phyloP scores from a whole-genome alignment of 2,888 invertebrate genomes.

The Aleiodes testaceus region DNA sequence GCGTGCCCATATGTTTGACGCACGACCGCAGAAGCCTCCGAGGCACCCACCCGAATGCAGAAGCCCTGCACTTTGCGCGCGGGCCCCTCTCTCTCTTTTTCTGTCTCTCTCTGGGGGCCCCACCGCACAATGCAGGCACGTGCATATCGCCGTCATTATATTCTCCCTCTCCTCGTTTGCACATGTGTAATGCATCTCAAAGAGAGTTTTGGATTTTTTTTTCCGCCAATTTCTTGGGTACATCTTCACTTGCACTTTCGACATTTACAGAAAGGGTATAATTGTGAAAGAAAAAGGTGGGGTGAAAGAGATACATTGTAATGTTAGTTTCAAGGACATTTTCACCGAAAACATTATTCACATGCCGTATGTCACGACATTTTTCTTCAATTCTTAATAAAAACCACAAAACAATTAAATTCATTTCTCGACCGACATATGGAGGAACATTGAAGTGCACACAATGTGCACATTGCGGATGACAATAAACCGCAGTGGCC shows the following conservation, averaged over 20 bases:
- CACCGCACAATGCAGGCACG: constrained; percentile 56
- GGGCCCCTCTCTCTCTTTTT: constrained; percentile 32
- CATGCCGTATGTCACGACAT: constrained; percentile 5
- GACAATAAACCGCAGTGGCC: constrained; percentile 7
- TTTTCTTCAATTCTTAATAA: constrained; percentile 4
- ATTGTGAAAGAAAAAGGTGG: neutral
- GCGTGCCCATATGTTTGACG: constrained; percentile 53
- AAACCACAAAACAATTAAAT: constrained; percentile 10
- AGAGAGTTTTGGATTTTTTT: neutral
- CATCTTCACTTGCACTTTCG: neutral
- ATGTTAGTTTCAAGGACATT: constrained; percentile 4
- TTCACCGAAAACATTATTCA: neutral
- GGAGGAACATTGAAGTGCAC: neutral
- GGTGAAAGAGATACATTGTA: too few species aligned
- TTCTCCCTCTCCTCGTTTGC: constrained; percentile 42
- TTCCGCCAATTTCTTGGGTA: neutral
- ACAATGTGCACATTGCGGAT: neutral
- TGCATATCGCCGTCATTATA: constrained; percentile 51
- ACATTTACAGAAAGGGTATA: too few species aligned
- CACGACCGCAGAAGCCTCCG: constrained; percentile 51
- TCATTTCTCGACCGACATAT: constrained; percentile 11
- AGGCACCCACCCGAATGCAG: constrained; percentile 43
- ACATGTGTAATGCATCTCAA: constrained; percentile 29
- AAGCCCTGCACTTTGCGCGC: constrained; percentile 55
- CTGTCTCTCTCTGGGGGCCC: too few species aligned